phyloP scores from a whole-genome alignment of 2,888 invertebrate species.

The Cephus spinipes region DNA sequence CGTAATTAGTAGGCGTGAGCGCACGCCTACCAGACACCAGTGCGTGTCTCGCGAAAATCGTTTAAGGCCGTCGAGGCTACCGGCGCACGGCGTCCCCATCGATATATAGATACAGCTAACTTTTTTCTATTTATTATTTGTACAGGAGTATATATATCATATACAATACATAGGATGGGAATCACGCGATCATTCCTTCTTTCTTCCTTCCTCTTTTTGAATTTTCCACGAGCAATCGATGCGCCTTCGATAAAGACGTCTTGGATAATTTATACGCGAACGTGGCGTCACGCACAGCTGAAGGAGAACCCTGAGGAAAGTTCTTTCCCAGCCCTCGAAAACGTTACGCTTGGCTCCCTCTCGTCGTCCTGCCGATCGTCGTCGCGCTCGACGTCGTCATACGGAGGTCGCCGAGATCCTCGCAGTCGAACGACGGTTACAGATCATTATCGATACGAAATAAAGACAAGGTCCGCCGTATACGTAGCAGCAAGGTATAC shows the following conservation, averaged over 20 bases:
- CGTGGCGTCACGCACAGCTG: conserved; percentile 20
- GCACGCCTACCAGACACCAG: conserved; percentile 61
- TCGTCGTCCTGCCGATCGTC: neutral
- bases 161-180: neutral
- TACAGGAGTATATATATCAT: neutral
- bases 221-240: neutral
- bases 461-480: conserved; percentile 42
- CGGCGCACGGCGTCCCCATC: conserved; percentile 4
- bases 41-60: conserved; percentile 46
- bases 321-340: conserved; percentile 18
- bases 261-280: neutral
- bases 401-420: conserved; percentile 10
- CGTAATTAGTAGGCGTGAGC: conserved; percentile 66
- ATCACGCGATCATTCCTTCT: neutral
- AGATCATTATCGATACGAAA: conserved; percentile 65
- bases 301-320: conserved; percentile 10
- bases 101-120: neutral
- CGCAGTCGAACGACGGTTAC: conserved; percentile 48
- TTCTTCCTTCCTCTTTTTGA: neutral
- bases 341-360: neutral
- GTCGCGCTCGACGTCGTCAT: conserved; percentile 38
- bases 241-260: neutral
- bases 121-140: neutral
- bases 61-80: conserved; percentile 36
- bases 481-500: conserved; percentile 12